Evolutionary conservation across 2,113 vertebrate species (phyloP), one percentile per base, ranked within the genome.

Genomic region (Cyphomyrus discorhynchus): DNA sequence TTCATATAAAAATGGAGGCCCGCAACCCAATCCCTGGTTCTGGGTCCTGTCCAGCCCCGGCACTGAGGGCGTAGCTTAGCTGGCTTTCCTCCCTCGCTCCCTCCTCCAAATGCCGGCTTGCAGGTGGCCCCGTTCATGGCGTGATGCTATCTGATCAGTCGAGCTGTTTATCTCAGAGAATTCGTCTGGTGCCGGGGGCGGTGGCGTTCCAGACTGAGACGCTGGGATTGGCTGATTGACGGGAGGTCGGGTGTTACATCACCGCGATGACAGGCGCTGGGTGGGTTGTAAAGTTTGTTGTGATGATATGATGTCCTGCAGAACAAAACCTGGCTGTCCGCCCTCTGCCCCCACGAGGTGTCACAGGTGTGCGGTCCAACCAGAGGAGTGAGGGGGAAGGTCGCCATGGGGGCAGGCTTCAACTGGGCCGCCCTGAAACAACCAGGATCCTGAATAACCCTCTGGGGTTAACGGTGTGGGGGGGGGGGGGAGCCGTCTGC

Each of bases 401-500:
- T 87, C 10, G n/a, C 31, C 85, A 56, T n/a, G 11, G 85, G 27
- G 85, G 17, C 9, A 47, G 88, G 9, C 45, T 88, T 62, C 35
- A 0, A 3, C 49, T 17, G 15, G 31, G 27, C 35, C 10, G 6
- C 45, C 19, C 42, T 45, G 35, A 89, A 56, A 89, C 31, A 56
- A 89, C 46, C 74, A 83, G 35, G 74, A 42, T 74, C 35, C 49
- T 82, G 50, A 83, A 82, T 58, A 83, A 83, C 77, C 27, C 49
- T 19, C 24, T 6, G 90, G 92, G 93, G 92, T 80, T 80, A 80
- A 91, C 92, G 90, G 92, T 91, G 92, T 90, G 84, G 84, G 92
- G 88, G 91, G 88, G 91, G 90, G 83, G 90, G 94, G 94, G 95
- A 94, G 94, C 93, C 93, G 94, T 95, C 94, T 94, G 86, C 94